A percentile compares a stretch with the other conserved stretches of the same genome.
phyloP scores from a whole-genome alignment of 2,888 invertebrate species.

The Machimus atricapillus region DNA sequence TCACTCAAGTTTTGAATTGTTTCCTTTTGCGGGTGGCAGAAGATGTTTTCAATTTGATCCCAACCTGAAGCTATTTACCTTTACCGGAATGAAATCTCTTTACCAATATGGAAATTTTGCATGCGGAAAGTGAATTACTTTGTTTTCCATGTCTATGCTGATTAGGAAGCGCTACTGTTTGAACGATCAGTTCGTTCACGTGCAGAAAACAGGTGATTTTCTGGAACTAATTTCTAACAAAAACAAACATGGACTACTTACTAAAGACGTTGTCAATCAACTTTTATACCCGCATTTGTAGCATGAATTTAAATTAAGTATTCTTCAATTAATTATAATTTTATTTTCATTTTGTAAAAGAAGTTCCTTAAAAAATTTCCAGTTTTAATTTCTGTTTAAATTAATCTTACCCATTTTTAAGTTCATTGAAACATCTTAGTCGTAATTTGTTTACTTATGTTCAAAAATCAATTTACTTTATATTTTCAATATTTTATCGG shows the following conservation, averaged over 20 bases:
- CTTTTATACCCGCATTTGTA: neutral
- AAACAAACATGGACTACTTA: neutral
- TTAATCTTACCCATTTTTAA: too few relatives aligned
- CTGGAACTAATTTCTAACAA: neutral
- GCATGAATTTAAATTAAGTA: neutral
- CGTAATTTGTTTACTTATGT: too few relatives aligned
- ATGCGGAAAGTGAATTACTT: neutral
- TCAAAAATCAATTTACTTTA: too few relatives aligned
- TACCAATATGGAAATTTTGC: neutral
- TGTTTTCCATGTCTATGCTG: neutral
- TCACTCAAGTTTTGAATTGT: neutral
- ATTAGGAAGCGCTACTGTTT: neutral
- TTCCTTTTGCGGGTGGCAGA: neutral
- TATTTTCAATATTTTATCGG: too few relatives aligned
- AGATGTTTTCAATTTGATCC: neutral
- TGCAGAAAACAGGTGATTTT: neutral
- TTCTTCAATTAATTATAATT: neutral
- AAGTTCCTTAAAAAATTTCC: too few relatives aligned
- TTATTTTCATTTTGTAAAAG: too few relatives aligned
- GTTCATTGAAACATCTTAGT: too few relatives aligned
- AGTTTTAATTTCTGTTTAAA: too few relatives aligned
- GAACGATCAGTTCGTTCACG: neutral
- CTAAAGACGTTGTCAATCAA: neutral
- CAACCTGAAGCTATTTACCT: neutral
- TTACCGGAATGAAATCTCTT: neutral